Conservation (phyloP, 2,113 vertebrate species). For the Xenus cinereus region DNA sequence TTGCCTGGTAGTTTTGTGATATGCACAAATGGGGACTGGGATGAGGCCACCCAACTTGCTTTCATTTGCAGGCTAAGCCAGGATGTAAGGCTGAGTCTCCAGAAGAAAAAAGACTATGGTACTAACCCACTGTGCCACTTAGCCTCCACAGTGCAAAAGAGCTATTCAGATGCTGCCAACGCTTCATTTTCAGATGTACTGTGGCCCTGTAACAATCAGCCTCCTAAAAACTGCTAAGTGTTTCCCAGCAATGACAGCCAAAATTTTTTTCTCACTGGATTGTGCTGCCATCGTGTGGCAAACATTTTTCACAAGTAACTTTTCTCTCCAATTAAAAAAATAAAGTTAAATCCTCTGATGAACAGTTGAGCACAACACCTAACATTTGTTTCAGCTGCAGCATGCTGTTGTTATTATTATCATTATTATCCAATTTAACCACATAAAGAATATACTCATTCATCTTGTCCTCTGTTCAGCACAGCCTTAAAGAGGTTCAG, state of each 20-base stretch:
- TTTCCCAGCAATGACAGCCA: background rate
- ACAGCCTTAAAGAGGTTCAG: background rate
- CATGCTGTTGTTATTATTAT: background rate
- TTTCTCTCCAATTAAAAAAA: background rate
- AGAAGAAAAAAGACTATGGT: constrained; percentile 17
- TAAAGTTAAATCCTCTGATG: background rate
- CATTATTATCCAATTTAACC: background rate
- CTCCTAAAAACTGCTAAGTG: background rate
- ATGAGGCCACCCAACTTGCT: constrained; percentile 69
- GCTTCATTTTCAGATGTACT: background rate
- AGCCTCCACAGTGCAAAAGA: constrained; percentile 4
- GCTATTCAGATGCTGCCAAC: background rate
- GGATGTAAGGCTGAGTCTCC: constrained; percentile 3
- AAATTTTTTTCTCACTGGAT: background rate
- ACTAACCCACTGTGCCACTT: constrained; percentile 32
- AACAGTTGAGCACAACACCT: background rate
- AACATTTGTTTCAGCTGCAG: background rate
- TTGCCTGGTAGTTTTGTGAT: constrained; percentile 49
- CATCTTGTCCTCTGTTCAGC: background rate
- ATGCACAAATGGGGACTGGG: constrained; percentile 11
- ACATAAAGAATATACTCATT: background rate
- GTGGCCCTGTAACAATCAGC: constrained; percentile 16
- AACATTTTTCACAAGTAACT: background rate
- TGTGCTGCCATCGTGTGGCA: constrained; percentile 60
- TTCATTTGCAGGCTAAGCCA: constrained; percentile 2